phyloP scores from a whole-genome alignment of 2,888 invertebrate genomes.

The Papilio gigon region DNA sequence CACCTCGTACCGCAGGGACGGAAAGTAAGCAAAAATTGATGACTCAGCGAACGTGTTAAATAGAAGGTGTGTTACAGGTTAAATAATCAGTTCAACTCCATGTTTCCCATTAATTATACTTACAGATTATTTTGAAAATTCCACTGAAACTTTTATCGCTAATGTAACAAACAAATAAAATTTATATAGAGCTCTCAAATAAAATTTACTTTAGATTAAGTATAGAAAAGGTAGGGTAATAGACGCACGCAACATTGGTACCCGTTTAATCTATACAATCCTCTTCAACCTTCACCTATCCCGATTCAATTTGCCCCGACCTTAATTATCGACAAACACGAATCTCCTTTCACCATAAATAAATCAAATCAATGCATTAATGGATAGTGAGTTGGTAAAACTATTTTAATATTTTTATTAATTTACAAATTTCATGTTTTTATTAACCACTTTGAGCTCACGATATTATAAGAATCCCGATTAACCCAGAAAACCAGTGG shows the following conservation, averaged over 20 bases:
- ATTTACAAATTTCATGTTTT: too few species aligned
- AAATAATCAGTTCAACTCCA: too few species aligned
- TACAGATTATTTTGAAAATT: too few species aligned
- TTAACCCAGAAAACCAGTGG: too few species aligned
- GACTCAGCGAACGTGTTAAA: too few species aligned
- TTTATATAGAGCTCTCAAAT: background rate
- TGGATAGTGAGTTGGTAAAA: constrained; percentile 11
- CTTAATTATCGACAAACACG: constrained; percentile 37
- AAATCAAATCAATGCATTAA: constrained; percentile 36
- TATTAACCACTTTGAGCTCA: too few species aligned
- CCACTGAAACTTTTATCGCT: too few species aligned
- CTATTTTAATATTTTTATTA: background rate
- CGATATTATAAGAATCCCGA: too few species aligned
- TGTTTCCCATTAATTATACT: too few species aligned
- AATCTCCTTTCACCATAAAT: constrained; percentile 25
- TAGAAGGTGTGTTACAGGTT: too few species aligned
- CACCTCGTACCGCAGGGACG: too few species aligned
- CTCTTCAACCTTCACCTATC: constrained; percentile 25
- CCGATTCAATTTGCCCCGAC: constrained; percentile 34
- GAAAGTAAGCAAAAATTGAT: too few species aligned
- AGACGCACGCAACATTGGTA: background rate
- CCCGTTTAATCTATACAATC: constrained; percentile 9
- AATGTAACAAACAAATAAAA: background rate
- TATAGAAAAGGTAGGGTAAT: background rate
- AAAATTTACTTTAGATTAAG: background rate